A percentile compares a stretch with the other conserved stretches of the same genome.
These are phyloP conservation scores for Halcyon senegalensis DNA, from an alignment of 2,113 vertebrate genomes.

Conservation along the genomic window DNA sequence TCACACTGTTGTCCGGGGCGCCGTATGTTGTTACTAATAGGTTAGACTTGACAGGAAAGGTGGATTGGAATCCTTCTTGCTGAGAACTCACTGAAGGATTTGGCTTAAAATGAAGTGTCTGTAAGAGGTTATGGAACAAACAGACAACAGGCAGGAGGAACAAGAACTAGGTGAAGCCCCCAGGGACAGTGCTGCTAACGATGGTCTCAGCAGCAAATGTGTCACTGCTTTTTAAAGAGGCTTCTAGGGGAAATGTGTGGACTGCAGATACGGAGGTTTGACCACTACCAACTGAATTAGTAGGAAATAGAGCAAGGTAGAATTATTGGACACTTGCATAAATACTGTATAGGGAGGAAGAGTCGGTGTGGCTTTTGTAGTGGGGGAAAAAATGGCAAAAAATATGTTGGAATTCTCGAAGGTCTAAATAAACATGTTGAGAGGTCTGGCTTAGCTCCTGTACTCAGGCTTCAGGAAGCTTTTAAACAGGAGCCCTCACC, in stretches of 20 bases:
- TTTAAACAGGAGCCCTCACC: background rate
- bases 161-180: background rate
- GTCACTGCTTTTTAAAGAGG: background rate
- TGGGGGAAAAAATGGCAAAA: background rate
- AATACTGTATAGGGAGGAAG: background rate
- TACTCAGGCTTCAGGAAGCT: background rate
- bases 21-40: background rate
- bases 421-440: background rate
- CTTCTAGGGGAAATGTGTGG: background rate
- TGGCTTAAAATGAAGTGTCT: background rate
- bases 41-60: background rate
- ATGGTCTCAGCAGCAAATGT: background rate
- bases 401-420: background rate
- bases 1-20: background rate
- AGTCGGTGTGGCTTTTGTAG: background rate
- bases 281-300: background rate
- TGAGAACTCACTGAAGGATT: background rate
- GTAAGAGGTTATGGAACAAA: background rate
- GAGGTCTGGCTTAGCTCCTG: background rate
- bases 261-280: background rate
- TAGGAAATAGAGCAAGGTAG: background rate
- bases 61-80: background rate
- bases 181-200: background rate
- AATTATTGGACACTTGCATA: background rate
- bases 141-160: background rate